These are phyloP conservation scores for Muricea muricata DNA, from an alignment of 92 coral and sea anemone genomes.

Conservation along the genomic window DNA sequence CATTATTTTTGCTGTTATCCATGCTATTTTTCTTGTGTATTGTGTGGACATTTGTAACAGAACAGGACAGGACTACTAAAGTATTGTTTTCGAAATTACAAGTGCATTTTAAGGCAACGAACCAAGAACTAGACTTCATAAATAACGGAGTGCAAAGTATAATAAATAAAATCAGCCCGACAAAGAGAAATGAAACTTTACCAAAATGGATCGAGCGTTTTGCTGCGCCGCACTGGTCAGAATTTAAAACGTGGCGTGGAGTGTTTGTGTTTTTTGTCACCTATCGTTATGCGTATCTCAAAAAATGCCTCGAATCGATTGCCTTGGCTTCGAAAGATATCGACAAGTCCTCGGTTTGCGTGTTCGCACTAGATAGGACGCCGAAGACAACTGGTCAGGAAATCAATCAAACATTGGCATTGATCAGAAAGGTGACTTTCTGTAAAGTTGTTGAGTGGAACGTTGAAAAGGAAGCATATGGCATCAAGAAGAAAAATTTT, in stretches of 20 bases:
- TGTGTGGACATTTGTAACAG: neutral
- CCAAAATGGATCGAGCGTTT: slow-evolving; percentile 33
- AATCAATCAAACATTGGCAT: slow-evolving; percentile 83
- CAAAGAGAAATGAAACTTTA: neutral
- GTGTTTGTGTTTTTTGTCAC: slow-evolving; percentile 76
- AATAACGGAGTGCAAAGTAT: neutral
- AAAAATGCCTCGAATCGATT: slow-evolving; percentile 86
- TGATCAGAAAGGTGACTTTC: slow-evolving; percentile 83
- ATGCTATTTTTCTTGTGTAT: neutral
- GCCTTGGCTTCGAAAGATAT: slow-evolving; percentile 75
- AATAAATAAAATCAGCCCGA: neutral
- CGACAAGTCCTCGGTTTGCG: slow-evolving; percentile 82
- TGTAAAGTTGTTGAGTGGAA: slow-evolving; percentile 90
- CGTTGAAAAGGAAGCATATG: slow-evolving; percentile 73
- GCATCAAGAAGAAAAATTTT: neutral
- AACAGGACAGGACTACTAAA: neutral
- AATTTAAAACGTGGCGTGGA: slow-evolving; percentile 24
- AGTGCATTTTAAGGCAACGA: neutral
- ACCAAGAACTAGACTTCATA: neutral
- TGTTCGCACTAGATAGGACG: slow-evolving; percentile 79
- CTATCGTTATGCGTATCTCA: slow-evolving; percentile 85
- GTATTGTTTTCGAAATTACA: neutral
- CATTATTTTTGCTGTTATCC: neutral
- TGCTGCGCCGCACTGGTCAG: slow-evolving; percentile 26
- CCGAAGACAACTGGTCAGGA: slow-evolving; percentile 78